These are phyloP conservation scores for Clarias gariepinus DNA, from an alignment of 2,113 vertebrate genomes.

Conservation along the genomic window DNA sequence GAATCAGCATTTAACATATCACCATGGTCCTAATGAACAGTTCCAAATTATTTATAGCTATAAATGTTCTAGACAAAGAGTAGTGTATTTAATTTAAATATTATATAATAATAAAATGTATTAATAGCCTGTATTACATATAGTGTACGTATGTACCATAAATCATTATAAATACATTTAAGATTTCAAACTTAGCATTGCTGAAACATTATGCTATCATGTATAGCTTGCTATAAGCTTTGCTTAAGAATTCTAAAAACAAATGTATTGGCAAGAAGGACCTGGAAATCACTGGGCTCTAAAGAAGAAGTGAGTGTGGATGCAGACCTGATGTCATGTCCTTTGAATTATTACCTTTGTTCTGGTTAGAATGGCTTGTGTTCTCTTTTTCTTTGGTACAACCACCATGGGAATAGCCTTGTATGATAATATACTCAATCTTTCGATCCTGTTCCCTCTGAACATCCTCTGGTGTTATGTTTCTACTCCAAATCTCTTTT, in stretches of 20 bases:
- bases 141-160: not conserved
- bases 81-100: not conserved
- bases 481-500: constrained; percentile 1
- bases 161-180: not conserved
- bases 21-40: not conserved
- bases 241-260: not conserved
- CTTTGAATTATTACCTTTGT: constrained; percentile 72
- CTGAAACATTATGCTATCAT: not conserved
- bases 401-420: constrained; percentile 44
- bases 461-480: constrained; percentile 7
- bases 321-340: constrained; percentile 59
- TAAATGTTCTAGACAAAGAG: constrained; percentile 17
- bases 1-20: constrained; percentile 20
- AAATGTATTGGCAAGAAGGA: constrained; percentile 26
- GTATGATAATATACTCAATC: constrained; percentile 27
- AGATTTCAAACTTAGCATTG: not conserved
- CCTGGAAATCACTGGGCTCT: constrained; percentile 57
- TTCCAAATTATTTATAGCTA: not conserved
- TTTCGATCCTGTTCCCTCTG: not conserved
- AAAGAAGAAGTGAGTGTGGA: constrained; percentile 52
- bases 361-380: constrained; percentile 61
- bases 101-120: not conserved
- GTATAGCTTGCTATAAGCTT: not conserved
- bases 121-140: not conserved
- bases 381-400: constrained; percentile 55